Conservation (phyloP, 2,113 vertebrate genomes). For the Clarias magur region DNA sequence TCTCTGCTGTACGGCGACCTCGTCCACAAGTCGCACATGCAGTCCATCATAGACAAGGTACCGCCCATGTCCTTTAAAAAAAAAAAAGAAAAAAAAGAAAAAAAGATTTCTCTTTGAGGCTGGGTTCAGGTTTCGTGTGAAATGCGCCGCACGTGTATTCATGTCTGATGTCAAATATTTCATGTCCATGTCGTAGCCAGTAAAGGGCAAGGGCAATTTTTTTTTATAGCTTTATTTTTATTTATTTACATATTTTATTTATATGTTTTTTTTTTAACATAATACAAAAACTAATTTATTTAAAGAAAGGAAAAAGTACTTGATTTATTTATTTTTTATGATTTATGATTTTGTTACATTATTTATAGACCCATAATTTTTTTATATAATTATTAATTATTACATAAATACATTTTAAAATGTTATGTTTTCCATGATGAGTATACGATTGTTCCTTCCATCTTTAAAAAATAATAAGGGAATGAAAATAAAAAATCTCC, state of each 20-base stretch:
- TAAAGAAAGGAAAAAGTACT: neutral
- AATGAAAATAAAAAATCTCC: neutral
- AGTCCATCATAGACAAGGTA: conserved; percentile 98
- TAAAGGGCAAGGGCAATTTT: too few relatives aligned
- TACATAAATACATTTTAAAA: neutral
- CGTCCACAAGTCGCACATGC: conserved; percentile 98
- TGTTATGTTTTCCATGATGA: neutral
- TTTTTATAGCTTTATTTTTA: neutral
- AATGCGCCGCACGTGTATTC: neutral
- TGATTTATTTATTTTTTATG: too few relatives aligned
- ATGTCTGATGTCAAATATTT: neutral
- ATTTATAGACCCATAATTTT: neutral
- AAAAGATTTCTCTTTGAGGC: neutral
- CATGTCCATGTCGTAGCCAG: neutral
- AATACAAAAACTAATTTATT: neutral
- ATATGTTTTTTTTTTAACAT: too few relatives aligned
- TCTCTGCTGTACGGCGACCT: conserved; percentile 95
- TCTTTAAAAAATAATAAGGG: neutral
- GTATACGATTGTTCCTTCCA: neutral
- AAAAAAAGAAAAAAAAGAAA: too few relatives aligned
- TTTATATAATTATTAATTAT: neutral
- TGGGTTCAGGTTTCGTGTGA: neutral
- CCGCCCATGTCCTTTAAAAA: neutral
- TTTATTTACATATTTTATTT: neutral
- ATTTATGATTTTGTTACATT: neutral